Base-by-base conservation (phyloP, 1,140 invertebrate species). In the Lamellibrachia luymesi region DNA sequence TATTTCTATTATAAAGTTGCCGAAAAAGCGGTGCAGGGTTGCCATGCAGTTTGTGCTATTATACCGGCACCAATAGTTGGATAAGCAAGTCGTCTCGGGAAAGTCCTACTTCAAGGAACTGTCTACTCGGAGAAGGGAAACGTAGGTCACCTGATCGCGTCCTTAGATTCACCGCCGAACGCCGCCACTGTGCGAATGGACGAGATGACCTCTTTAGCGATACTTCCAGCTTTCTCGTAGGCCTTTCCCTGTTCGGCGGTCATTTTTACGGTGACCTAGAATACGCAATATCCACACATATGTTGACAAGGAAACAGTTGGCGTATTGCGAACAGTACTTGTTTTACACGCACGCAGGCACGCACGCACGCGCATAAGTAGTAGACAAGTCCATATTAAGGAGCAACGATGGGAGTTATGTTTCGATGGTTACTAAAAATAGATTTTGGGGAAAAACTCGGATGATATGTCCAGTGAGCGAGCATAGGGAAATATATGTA, bases 191-290 rank as follows among this genome's bases (percentile, higher is more conserved):
- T 97, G 52, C 96, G 93, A 17, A 97, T 96, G 38, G 95, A 93
- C 50, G 95, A 94, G 4, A 97, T 94, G 8, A 96, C 96, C 94
- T 97, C 96, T 93, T 96, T 96, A 38, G 96, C 96, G 50, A 96
- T 94, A 10, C 95, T 94, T 6, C 96, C 96, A 80, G 96, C 96
- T 93, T 95, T 95, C 5, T 95, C 96, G 94, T 96, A 96, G 0
- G 96, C 95, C 90, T 94, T 94, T 13, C 38, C 50, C 13, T 92
- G 38, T n/a, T 49, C 25, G 50, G 25, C n/a, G 89, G 17, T 25
- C n/a, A 22, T n/a, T 80, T 27, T 50, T 27, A 64, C 17, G 51
- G 17, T n/a, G 17, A 92, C 4, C 92, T 56, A 92, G 10, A 51
- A 17, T 49, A 17, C 22, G 49, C 17, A 25, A 22, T 25, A 50